Percentiles rank a stretch among this genome's conserved stretches.
Conservation (phyloP, 2,113 vertebrate genomes). For the Leuciscus idus region DNA sequence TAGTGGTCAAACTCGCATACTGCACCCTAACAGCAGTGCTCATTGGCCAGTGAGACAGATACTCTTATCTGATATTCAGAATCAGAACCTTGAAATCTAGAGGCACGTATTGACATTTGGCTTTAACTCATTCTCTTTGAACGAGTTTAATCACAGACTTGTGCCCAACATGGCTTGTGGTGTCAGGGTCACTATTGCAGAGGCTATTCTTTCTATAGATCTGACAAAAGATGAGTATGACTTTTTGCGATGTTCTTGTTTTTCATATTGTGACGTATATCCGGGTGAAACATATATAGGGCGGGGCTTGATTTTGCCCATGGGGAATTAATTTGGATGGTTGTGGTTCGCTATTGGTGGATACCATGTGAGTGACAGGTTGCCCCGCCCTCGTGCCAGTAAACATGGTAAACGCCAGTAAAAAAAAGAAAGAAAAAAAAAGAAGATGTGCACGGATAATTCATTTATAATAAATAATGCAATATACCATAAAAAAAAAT, state of each 20-base stretch:
- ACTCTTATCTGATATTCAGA: neutral
- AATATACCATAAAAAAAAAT: too few species aligned
- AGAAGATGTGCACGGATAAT: too few species aligned
- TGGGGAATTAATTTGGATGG: too few species aligned
- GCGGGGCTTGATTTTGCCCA: too few species aligned
- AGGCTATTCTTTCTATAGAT: neutral
- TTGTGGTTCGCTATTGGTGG: too few species aligned
- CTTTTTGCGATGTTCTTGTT: neutral
- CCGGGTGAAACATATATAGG: too few species aligned
- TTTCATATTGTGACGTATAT: too few species aligned
- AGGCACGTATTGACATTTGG: neutral
- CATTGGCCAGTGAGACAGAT: neutral
- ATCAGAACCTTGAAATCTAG: neutral
- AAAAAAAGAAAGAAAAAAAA: too few species aligned
- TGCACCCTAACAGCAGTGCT: neutral
- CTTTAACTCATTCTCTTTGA: neutral
- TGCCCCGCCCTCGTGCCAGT: too few species aligned
- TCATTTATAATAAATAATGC: too few species aligned
- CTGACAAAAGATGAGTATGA: neutral
- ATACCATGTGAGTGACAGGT: too few species aligned
- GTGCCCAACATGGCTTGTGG: neutral
- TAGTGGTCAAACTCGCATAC: slow-evolving; percentile 4
- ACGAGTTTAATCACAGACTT: neutral
- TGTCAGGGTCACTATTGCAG: neutral
- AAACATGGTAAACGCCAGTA: too few species aligned